Conservation (phyloP, 2,888 invertebrate genomes). For the Ennomos quercinarius region DNA sequence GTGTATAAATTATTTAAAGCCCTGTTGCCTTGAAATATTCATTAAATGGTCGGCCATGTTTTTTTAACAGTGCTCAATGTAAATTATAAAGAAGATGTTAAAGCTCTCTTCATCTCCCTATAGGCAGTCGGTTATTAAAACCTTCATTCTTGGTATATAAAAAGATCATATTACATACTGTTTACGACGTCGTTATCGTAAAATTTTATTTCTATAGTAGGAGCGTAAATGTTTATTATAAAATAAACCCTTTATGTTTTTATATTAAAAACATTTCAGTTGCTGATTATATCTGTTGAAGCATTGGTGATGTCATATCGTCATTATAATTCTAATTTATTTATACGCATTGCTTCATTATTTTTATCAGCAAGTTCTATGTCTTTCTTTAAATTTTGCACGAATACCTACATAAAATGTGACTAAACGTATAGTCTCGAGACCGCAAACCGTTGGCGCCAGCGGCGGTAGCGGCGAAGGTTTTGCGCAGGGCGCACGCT, state of each 20-base stretch:
- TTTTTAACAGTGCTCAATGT: neutral
- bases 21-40: conserved; percentile 8
- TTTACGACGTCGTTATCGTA: conserved; percentile 19
- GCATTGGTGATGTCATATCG: no score
- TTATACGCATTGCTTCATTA: no score
- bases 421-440: conserved; percentile 45
- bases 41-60: neutral
- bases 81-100: conserved; percentile 2
- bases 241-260: neutral
- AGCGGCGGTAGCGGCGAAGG: conserved; percentile 30
- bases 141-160: conserved; percentile 13
- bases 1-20: conserved; percentile 10
- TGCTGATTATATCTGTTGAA: no score
- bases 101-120: neutral
- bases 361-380: no score
- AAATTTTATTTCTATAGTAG: conserved; percentile 10
- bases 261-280: neutral
- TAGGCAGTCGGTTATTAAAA: conserved; percentile 4
- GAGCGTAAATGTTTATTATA: neutral
- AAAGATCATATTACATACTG: conserved; percentile 29
- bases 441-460: conserved; percentile 62
- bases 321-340: no score
- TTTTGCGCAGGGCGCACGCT: conserved; percentile 32
- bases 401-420: no score
- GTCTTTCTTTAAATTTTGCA: no score